Percentiles rank a stretch among this genome's conserved stretches.
These are phyloP conservation scores for Cyprinella venusta DNA, from an alignment of 2,797 vertebrate genomes.

Conservation along the genomic window DNA sequence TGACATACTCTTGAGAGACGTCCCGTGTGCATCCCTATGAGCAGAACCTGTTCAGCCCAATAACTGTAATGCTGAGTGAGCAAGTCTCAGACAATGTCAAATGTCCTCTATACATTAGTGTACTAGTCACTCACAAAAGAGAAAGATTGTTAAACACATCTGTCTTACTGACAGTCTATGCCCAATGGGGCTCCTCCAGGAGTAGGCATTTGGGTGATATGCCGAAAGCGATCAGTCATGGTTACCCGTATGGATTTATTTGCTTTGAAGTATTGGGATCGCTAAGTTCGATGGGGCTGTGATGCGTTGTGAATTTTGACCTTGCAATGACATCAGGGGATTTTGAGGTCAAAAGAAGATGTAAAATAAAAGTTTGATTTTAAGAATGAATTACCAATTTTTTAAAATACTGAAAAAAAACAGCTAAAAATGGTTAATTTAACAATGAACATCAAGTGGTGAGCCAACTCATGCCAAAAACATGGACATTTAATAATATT, in stretches of 20 bases:
- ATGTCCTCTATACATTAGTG: constrained; percentile 53
- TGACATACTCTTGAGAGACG: constrained; percentile 28
- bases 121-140: constrained; percentile 48
- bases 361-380: constrained; percentile 13
- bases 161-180: constrained; percentile 58
- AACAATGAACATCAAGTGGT: neutral
- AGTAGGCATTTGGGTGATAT: constrained; percentile 34
- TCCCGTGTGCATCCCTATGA: constrained; percentile 12
- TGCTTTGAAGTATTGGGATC: constrained; percentile 5
- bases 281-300: constrained; percentile 24
- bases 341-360: constrained; percentile 35
- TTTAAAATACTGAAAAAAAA: constrained; percentile 1
- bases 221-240: constrained; percentile 47
- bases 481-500: neutral
- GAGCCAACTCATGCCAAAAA: neutral
- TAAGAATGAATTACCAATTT: neutral
- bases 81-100: constrained; percentile 47
- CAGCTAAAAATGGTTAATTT: neutral
- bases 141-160: constrained; percentile 54
- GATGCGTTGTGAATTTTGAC: constrained; percentile 30
- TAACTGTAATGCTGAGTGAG: constrained; percentile 49
- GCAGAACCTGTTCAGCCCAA: constrained; percentile 47
- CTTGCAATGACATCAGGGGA: constrained; percentile 30
- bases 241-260: constrained; percentile 57
- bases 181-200: constrained; percentile 26